Percentiles rank a stretch among this genome's conserved stretches.
Conservation (phyloP, 2,113 vertebrate species). For the Pomatostomus ruficeps region DNA sequence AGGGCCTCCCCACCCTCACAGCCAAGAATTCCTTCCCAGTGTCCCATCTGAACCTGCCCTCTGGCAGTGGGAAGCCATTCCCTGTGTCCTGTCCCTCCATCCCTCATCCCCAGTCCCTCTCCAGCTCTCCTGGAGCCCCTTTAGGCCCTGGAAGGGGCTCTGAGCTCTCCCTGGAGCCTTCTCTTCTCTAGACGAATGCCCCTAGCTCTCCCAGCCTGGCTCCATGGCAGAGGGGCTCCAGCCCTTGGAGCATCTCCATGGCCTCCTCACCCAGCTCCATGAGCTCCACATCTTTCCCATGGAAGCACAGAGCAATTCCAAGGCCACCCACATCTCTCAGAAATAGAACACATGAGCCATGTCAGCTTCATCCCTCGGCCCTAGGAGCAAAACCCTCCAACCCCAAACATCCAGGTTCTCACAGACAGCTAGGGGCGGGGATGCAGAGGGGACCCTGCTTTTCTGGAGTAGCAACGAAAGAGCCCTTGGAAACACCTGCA, state of each 20-base stretch:
- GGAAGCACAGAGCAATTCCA: accelerated
- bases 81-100: accelerated
- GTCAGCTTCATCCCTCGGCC: accelerated
- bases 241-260: neutral
- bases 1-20: neutral
- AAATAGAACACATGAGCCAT: neutral
- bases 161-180: neutral
- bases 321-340: accelerated
- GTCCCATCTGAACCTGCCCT: neutral
- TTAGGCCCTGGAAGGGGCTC: accelerated
- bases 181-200: neutral
- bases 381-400: neutral
- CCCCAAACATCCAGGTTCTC: neutral
- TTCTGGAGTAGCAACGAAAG: neutral
- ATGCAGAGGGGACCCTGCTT: neutral
- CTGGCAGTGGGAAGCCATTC: neutral
- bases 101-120: neutral
- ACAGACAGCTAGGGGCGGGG: neutral
- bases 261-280: neutral
- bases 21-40: neutral
- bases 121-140: neutral
- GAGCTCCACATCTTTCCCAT: neutral
- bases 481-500: conserved; percentile 32
- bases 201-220: neutral
- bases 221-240: neutral